phyloP scores from a whole-genome alignment of 2,113 vertebrate genomes.

The Capreolus pygargus region DNA sequence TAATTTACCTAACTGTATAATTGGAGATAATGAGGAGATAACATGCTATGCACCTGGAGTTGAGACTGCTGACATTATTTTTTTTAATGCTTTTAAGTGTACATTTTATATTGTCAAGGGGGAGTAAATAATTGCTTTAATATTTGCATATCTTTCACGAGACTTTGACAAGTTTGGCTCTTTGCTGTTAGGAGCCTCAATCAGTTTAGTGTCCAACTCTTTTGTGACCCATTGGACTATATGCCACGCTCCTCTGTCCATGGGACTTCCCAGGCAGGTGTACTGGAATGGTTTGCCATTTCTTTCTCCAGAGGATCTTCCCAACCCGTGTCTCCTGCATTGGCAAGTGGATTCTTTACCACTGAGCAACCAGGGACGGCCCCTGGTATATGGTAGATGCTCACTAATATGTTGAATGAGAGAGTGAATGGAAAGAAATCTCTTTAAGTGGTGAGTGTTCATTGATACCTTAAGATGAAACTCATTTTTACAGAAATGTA shows the following conservation, averaged over 20 bases:
- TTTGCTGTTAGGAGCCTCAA: slow-evolving; percentile 19
- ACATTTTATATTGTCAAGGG: background rate
- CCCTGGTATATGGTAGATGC: background rate
- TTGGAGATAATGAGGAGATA: background rate
- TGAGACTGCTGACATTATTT: background rate
- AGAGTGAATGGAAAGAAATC: background rate
- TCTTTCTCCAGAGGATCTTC: background rate
- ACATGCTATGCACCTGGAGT: background rate
- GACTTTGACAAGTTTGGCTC: background rate
- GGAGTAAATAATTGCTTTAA: background rate
- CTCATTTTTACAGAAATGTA: background rate
- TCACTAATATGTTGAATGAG: background rate
- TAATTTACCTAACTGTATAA: slow-evolving; percentile 15
- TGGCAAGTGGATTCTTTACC: background rate
- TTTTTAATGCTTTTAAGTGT: background rate
- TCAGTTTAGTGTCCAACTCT: background rate
- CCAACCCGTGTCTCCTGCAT: background rate
- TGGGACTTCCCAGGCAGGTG: background rate
- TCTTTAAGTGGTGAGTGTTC: background rate
- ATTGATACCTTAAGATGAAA: background rate
- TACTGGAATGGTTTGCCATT: background rate
- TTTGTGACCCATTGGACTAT: background rate
- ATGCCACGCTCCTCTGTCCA: background rate
- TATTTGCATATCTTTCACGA: slow-evolving; percentile 4
- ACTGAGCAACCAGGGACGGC: background rate